A percentile compares a stretch with the other conserved stretches of the same genome.
phyloP scores from a whole-genome alignment of 1,140 invertebrate species.

The Calliopsis andreniformis region DNA sequence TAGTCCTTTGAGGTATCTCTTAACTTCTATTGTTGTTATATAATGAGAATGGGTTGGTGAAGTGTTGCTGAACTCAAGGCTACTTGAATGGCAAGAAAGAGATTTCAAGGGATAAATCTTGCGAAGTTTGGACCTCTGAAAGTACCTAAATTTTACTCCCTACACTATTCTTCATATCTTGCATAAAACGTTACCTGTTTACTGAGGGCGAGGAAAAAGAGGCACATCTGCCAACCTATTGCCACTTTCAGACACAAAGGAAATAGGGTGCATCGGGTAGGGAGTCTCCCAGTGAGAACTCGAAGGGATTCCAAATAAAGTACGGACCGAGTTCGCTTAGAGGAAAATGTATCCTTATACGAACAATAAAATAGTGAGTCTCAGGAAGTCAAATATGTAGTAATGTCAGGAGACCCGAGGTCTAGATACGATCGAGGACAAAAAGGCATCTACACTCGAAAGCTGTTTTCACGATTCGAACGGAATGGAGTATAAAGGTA shows the following conservation, averaged over 20 bases:
- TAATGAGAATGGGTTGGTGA: too few relatives aligned
- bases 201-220: background rate
- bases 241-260: background rate
- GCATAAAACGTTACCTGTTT: too few relatives aligned
- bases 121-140: too few relatives aligned
- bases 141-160: too few relatives aligned
- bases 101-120: too few relatives aligned
- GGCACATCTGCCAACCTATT: background rate
- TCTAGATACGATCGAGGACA: slow-evolving; percentile 19
- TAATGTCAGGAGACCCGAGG: slow-evolving; percentile 11
- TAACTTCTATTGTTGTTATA: too few relatives aligned
- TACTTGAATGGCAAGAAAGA: too few relatives aligned
- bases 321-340: slow-evolving; percentile 42
- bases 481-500: slow-evolving; percentile 16
- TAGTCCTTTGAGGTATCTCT: too few relatives aligned
- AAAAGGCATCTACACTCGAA: slow-evolving; percentile 30
- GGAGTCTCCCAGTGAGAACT: background rate
- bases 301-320: slow-evolving; percentile 45
- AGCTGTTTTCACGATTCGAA: slow-evolving; percentile 36
- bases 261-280: background rate
- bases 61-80: too few relatives aligned
- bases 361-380: slow-evolving; percentile 41
- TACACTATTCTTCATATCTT: too few relatives aligned
- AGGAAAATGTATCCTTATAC: slow-evolving; percentile 36
- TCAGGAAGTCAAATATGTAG: slow-evolving; percentile 22